A percentile compares a stretch with the other conserved stretches of the same genome.
Evolutionary conservation across 1,140 invertebrate genomes (phyloP).

Genomic region (Lepidostoma basale): DNA sequence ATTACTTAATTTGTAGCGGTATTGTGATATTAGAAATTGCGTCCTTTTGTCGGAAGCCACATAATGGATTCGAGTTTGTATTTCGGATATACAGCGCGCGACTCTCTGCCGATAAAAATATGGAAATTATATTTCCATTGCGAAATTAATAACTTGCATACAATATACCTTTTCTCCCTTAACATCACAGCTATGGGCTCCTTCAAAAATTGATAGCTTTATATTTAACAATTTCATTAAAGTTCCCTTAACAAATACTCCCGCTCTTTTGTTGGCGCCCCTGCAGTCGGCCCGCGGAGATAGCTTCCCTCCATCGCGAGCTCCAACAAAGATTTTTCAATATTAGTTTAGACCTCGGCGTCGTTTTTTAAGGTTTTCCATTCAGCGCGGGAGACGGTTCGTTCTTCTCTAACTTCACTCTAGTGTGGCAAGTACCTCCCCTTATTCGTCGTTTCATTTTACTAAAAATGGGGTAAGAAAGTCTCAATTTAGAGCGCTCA

Average conservation of each 20-base stretch:
- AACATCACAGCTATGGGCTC: not conserved
- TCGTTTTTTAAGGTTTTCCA: conserved; percentile 37
- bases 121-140: not conserved
- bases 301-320: not conserved
- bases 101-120: no score
- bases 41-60: no score
- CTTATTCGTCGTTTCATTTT: not conserved
- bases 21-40: no score
- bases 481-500: conserved; percentile 17
- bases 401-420: conserved; percentile 16
- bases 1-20: no score
- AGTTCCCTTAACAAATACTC: conserved; percentile 28
- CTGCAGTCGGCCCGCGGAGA: not conserved
- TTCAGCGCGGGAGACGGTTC: conserved; percentile 14
- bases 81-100: no score
- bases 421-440: conserved; percentile 1
- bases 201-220: not conserved
- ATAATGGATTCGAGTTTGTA: no score
- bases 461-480: conserved; percentile 8
- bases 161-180: not conserved
- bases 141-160: not conserved
- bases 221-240: conserved; percentile 36
- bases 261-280: not conserved
- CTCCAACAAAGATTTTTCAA: conserved; percentile 37
- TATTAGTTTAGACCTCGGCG: conserved; percentile 31